Percentiles rank a stretch among this genome's conserved stretches.
phyloP scores from a whole-genome alignment of 2,888 invertebrate species.

The Quadriops clusia region DNA sequence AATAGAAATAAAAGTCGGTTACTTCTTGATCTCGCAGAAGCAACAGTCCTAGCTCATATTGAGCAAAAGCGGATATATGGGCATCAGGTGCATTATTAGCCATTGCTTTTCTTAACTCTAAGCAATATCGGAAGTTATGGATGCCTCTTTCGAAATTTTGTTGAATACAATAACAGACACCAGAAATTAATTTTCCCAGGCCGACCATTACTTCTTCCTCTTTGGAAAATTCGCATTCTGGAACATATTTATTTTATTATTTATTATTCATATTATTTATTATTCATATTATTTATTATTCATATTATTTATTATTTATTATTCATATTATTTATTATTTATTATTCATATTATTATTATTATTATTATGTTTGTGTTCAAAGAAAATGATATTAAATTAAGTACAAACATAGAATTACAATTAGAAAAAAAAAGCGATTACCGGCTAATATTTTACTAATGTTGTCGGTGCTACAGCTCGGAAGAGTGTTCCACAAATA shows the following conservation, averaged over 20 bases:
- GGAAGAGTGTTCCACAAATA: conserved; percentile 58
- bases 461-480: conserved; percentile 37
- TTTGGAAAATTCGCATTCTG: conserved; percentile 17
- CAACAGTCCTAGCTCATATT: conserved; percentile 49
- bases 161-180: conserved; percentile 38
- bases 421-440: conserved; percentile 14
- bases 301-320: too few relatives aligned
- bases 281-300: too few relatives aligned
- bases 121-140: conserved; percentile 32
- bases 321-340: too few relatives aligned
- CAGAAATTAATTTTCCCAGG: conserved; percentile 41
- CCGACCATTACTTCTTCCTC: conserved; percentile 44
- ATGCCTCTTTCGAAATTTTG: conserved; percentile 33
- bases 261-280: too few relatives aligned
- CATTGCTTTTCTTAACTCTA: conserved; percentile 25
- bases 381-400: too few relatives aligned
- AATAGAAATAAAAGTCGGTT: too few relatives aligned
- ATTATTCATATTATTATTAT: too few relatives aligned
- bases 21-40: conserved; percentile 36
- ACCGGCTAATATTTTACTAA: conserved; percentile 37
- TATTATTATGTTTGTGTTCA: too few relatives aligned
- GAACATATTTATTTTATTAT: neutral
- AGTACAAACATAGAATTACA: conserved; percentile 1
- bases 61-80: conserved; percentile 52
- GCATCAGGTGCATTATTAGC: conserved; percentile 31